A percentile compares a stretch with the other conserved stretches of the same genome.
These are phyloP conservation scores for Florisuga fusca DNA, from an alignment of 2,797 vertebrate genomes.

Conservation along the genomic window DNA sequence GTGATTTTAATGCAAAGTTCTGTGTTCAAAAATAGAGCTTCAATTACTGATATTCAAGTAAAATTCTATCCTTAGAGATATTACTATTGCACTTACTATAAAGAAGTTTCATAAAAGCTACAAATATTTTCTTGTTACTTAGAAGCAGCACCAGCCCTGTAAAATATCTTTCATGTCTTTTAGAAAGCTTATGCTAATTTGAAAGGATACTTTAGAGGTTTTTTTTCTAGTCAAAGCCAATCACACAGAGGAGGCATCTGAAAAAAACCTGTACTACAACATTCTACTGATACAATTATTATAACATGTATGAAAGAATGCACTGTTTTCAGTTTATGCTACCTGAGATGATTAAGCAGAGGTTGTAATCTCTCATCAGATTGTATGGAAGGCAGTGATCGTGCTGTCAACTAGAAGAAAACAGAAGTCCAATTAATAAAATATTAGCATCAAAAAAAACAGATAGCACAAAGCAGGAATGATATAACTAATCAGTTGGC, in stretches of 20 bases:
- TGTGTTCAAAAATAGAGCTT: background rate
- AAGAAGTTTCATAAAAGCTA: background rate
- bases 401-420: constrained; percentile 89
- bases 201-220: background rate
- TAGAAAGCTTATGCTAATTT: background rate
- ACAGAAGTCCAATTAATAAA: constrained; percentile 12
- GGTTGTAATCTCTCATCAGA: constrained; percentile 96
- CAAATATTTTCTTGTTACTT: background rate
- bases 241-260: background rate
- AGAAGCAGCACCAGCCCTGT: background rate
- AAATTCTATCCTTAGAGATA: background rate
- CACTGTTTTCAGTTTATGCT: constrained; percentile 50
- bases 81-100: background rate
- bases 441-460: background rate
- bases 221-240: background rate
- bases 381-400: constrained; percentile 91
- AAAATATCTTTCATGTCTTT: background rate
- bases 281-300: background rate
- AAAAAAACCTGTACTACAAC: background rate
- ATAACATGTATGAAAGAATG: background rate
- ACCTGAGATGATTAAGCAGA: constrained; percentile 97
- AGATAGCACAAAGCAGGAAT: background rate
- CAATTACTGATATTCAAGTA: background rate
- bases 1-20: background rate
- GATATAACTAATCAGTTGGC: background rate